Percentiles rank a stretch among this genome's conserved stretches.
Evolutionary conservation across 2,888 invertebrate species (phyloP).

Genomic region (Platypus cylindrus): DNA sequence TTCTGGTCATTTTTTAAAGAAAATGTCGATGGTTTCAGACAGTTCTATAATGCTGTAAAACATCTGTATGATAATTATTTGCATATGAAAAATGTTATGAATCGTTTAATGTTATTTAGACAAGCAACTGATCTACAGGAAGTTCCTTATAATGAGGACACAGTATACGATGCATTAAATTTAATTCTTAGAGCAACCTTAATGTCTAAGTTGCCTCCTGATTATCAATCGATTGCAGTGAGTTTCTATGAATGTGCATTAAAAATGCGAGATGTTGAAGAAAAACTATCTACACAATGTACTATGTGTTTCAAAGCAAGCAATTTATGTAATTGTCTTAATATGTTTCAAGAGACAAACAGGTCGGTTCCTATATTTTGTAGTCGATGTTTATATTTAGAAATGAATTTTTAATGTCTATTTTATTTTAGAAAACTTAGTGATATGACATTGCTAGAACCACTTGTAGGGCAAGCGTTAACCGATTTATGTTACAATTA

Average conservation of each 20-base stretch:
- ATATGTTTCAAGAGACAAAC: constrained; percentile 66
- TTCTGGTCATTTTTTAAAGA: constrained; percentile 55
- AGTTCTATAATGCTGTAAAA: constrained; percentile 55
- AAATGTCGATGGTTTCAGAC: constrained; percentile 44
- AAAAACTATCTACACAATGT: constrained; percentile 43
- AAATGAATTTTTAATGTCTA: neutral
- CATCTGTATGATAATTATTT: constrained; percentile 45
- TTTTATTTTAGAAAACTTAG: constrained; percentile 42
- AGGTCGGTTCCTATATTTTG: constrained; percentile 36
- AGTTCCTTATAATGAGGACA: constrained; percentile 42
- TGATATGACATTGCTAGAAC: constrained; percentile 65
- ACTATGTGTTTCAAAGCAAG: constrained; percentile 57
- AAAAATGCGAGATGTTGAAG: constrained; percentile 31
- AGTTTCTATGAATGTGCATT: constrained; percentile 69
- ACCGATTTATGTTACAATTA: constrained; percentile 72
- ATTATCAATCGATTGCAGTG: constrained; percentile 55
- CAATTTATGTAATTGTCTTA: constrained; percentile 43
- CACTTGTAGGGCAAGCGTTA: constrained; percentile 72
- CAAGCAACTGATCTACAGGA: constrained; percentile 36
- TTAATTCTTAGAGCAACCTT: constrained; percentile 52
- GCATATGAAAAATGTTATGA: constrained; percentile 42
- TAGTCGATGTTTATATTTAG: neutral
- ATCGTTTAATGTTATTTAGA: constrained; percentile 42
- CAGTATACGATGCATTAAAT: constrained; percentile 46
- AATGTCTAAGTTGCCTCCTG: constrained; percentile 56